Percentiles rank a stretch among this genome's conserved stretches.
These are phyloP conservation scores for Yasuhikotakia modesta DNA, from an alignment of 2,797 vertebrate species.

Conservation along the genomic window DNA sequence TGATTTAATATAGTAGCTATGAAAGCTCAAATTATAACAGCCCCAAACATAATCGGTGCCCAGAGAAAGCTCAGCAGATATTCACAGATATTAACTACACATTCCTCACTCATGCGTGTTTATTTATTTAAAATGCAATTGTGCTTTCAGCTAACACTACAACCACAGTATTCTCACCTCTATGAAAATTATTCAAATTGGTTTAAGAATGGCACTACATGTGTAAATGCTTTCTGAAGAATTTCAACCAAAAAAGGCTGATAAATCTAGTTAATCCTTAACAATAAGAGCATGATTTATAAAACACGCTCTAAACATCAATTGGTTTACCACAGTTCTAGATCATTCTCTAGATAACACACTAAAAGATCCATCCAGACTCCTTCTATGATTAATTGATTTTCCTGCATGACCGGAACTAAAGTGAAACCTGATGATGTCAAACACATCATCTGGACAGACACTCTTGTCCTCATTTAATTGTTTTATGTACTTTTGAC, in stretches of 20 bases:
- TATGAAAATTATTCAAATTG: too few relatives aligned
- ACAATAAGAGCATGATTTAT: neutral
- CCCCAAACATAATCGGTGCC: neutral
- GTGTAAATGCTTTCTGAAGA: too few relatives aligned
- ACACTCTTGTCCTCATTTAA: neutral
- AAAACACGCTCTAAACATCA: neutral
- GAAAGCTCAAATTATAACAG: neutral
- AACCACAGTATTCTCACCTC: too few relatives aligned
- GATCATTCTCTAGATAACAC: neutral
- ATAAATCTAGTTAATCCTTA: neutral
- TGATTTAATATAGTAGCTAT: neutral
- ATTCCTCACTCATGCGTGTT: neutral
- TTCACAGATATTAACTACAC: neutral
- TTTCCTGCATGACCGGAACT: neutral
- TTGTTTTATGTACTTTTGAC: neutral
- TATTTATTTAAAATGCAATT: neutral
- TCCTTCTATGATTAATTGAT: neutral
- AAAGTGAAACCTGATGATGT: conserved; percentile 1
- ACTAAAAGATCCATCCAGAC: neutral
- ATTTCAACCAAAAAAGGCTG: neutral
- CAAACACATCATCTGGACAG: conserved; percentile 21
- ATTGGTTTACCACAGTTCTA: neutral
- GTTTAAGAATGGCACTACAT: neutral
- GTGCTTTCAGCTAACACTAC: too few relatives aligned
- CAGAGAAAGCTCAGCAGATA: neutral